Conservation (phyloP, 2,888 invertebrate genomes). For the Lamellibrachia satsuma region DNA sequence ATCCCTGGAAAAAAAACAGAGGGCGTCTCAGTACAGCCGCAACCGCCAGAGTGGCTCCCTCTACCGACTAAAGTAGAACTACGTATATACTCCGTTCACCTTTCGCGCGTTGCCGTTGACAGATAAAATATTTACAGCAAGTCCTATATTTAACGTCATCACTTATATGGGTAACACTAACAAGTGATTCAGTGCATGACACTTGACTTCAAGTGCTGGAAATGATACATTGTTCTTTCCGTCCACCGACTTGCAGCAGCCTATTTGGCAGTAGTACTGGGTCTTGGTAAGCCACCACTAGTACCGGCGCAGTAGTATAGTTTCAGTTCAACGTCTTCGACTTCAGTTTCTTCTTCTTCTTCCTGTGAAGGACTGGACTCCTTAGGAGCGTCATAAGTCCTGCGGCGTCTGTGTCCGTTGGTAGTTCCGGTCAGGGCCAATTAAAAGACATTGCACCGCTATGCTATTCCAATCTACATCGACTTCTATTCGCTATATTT, state of each 20-base stretch:
- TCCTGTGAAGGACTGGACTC: too few relatives aligned
- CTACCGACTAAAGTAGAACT: neutral
- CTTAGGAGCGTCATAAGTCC: too few relatives aligned
- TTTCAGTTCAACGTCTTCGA: neutral
- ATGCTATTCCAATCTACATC: too few relatives aligned
- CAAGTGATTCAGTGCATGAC: neutral
- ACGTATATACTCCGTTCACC: neutral
- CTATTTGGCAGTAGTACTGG: neutral
- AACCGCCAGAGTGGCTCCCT: neutral
- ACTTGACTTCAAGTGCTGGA: neutral
- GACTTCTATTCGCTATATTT: too few relatives aligned
- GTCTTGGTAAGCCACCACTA: neutral
- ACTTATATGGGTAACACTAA: neutral
- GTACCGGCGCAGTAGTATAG: neutral
- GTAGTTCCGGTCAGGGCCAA: too few relatives aligned
- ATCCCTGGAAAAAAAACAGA: neutral
- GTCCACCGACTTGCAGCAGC: neutral
- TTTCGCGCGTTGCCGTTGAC: neutral
- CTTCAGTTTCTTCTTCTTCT: too few relatives aligned
- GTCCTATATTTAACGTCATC: neutral
- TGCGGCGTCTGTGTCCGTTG: too few relatives aligned
- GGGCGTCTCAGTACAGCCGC: neutral
- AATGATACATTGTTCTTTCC: neutral
- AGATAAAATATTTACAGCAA: neutral
- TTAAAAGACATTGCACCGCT: too few relatives aligned